Evolutionary conservation across 2,113 vertebrate genomes (phyloP), one percentile per base, ranked within the genome.

Genomic region (Gila orcuttii): DNA sequence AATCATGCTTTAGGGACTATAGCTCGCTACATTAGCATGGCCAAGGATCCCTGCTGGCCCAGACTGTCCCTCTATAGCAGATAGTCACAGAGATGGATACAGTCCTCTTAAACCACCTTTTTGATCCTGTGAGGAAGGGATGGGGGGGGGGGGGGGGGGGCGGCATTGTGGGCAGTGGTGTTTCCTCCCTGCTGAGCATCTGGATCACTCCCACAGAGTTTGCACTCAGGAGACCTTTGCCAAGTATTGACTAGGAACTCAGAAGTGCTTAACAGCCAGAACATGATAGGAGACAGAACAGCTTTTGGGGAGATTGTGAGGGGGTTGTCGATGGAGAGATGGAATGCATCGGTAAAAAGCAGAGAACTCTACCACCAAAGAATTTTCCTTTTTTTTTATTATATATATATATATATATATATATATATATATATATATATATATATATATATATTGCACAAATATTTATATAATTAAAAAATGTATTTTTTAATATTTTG

Each of bases 211-310:
- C 76, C 75, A 88, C 86, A 64, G 75, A 77, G 62, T 50, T 42
- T 76, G 87, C 86, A 89, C 87, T 88, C n/a, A 59, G 71, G 82
- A 87, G 73, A 90, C 89, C 78, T 91, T 89, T 89, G 90, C 92
- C 92, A 93, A 89, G 88, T 91, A 93, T 73, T 73, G 77, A 85
- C 45, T 23, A 52, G 52, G 84, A 79, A 71, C 87, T 93, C 91
- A 91, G 87, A 90, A 90, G 87, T 92, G 89, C 90, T 92, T 92
- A 91, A 88, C 89, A 89, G 87, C 89, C 74, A 88, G 90, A 91
- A 89, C 90, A 87, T 71, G 90, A 92, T 91, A 87, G 82, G 64
- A 88, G 88, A 89, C 88, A 82, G 92, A 89, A 90, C 88, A 88
- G 90, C 36, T 90, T 91, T 92, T 87, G 89, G 91, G 88, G 89